Base-by-base conservation (phyloP, 2,113 vertebrate genomes). In the Antigone vipio region DNA sequence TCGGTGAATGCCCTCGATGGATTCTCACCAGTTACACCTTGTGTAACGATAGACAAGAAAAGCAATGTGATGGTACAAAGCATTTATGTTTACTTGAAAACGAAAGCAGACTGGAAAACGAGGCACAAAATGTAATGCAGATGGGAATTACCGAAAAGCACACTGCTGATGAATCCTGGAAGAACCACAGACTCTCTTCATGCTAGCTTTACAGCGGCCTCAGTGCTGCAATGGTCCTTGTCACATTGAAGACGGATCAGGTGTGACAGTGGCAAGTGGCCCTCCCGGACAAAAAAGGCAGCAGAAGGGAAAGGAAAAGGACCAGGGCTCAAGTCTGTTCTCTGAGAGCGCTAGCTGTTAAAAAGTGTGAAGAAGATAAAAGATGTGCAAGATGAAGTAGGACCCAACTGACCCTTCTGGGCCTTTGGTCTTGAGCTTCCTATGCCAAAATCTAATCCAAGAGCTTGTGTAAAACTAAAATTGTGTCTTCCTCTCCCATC, bases 101-200 rank as follows among this genome's bases (percentile, higher is more conserved):
- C 62, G 93, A 93, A 93, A 93, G 26, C 21, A 5, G 63, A 55
- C 21, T 75, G 32, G 42, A 79, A 95, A 91, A 94, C 35, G 34
- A 91, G 34, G 67, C 77, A 78, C 45, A 56, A 95, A 97, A 96
- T 76, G 50, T 34, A 91, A 85, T 17, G 8, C 89, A 96, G 94
- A 89, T 76, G 56, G 58, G 67, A 95, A 91, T 67, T 75, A 71
- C 1, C 42, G 50, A n/a, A 55, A 24, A 85, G 4, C 24, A 56
- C 27, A 69, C n/a, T 15, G 38, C 13, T 1, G 4, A 15, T 15
- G 55, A 75, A 75, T 56, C 72, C 27, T n/a, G 35, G 56, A 87
- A 89, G 66, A 83, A 30, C 19, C 44, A 80, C n/a, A 72, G 72
- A 44, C 49, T 47, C 29, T 45, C 59, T 60, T 81, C 22, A 12